Conservation (phyloP, 1,140 invertebrate species). For the Zaprionus lachaisei region DNA sequence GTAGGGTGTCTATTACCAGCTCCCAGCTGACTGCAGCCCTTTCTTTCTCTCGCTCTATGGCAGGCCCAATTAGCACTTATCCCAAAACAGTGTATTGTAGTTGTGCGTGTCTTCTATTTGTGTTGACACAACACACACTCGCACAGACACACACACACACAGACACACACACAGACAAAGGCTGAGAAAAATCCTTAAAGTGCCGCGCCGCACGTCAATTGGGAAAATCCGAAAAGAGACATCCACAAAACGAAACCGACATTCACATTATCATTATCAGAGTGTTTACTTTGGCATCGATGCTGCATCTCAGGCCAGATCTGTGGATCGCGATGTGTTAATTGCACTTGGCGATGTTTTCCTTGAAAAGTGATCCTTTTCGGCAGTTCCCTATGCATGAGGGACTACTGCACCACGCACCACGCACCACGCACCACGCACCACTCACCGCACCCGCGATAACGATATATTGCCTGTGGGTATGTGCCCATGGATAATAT, state of each 20-base stretch:
- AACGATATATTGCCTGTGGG: constrained; percentile 44
- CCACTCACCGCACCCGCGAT: constrained; percentile 25
- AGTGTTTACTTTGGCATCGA: constrained; percentile 57
- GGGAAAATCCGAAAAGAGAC: constrained; percentile 44
- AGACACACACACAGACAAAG: not conserved
- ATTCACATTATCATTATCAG: constrained; percentile 77
- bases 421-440: not conserved
- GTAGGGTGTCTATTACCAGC: constrained; percentile 24
- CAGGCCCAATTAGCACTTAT: constrained; percentile 77
- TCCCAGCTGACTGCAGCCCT: constrained; percentile 60
- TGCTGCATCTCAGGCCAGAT: not conserved
- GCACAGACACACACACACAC: constrained; percentile 2
- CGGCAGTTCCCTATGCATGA: not conserved
- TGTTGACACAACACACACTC: constrained; percentile 62
- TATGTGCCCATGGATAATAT: constrained; percentile 36
- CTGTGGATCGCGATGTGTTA: constrained; percentile 58
- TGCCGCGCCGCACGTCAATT: constrained; percentile 53
- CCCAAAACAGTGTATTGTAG: constrained; percentile 46
- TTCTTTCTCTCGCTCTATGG: constrained; percentile 28
- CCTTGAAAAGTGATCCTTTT: constrained; percentile 80
- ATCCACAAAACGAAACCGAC: constrained; percentile 49
- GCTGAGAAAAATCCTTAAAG: constrained; percentile 54
- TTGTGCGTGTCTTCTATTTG: constrained; percentile 29
- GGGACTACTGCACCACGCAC: constrained; percentile 39
- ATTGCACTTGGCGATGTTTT: constrained; percentile 80